Conservation (phyloP, 2,797 vertebrate genomes). For the Acridotheres tristis region DNA sequence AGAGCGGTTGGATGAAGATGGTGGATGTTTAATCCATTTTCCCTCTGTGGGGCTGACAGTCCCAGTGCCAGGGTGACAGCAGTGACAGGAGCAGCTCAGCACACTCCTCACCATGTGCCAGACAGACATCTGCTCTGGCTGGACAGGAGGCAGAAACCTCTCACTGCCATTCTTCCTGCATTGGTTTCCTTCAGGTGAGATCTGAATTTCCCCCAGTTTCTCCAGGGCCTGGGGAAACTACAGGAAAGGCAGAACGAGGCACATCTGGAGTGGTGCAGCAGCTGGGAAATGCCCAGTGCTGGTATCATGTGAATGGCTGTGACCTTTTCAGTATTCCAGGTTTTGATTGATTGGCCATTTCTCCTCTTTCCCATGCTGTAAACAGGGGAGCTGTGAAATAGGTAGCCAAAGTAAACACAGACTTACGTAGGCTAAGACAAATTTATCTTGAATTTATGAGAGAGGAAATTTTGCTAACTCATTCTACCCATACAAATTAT, state of each 20-base stretch:
- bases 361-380: neutral
- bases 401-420: neutral
- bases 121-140: neutral
- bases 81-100: neutral
- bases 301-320: neutral
- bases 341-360: slow-evolving; percentile 8
- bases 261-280: neutral
- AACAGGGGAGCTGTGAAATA: neutral
- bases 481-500: slow-evolving; percentile 60
- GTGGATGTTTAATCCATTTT: neutral
- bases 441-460: slow-evolving; percentile 35
- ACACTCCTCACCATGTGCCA: accelerated
- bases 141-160: neutral
- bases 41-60: neutral
- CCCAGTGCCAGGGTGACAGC: neutral
- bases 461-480: slow-evolving; percentile 37
- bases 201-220: neutral
- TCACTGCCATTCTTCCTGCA: neutral
- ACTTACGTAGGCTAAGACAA: neutral
- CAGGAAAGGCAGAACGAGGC: neutral
- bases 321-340: slow-evolving; percentile 33
- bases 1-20: neutral
- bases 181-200: neutral
- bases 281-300: neutral
- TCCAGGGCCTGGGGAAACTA: neutral